Conservation (phyloP, 2,797 vertebrate genomes). For the Iguana delicatissima region DNA sequence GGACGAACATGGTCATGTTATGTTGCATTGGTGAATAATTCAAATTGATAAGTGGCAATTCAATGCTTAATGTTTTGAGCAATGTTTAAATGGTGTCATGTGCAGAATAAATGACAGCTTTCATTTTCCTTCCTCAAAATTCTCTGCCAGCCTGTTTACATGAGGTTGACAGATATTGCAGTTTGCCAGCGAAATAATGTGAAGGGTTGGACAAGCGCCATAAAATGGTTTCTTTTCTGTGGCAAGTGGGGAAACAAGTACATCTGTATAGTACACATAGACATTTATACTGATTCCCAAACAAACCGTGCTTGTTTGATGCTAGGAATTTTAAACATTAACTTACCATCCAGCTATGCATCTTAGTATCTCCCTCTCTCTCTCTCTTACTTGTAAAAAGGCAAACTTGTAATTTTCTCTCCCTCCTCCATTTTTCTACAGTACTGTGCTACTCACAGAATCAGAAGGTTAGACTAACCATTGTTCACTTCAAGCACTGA, state of each 20-base stretch:
- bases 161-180: constrained; percentile 75
- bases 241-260: constrained; percentile 70
- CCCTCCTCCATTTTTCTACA: neutral
- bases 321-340: constrained; percentile 42
- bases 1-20: constrained; percentile 56
- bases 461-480: neutral
- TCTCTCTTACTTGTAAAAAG: neutral
- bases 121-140: constrained; percentile 74
- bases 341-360: constrained; percentile 11
- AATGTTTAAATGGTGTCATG: constrained; percentile 71
- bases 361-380: neutral
- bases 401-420: neutral
- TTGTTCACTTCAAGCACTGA: neutral
- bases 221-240: constrained; percentile 68
- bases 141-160: constrained; percentile 65
- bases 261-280: constrained; percentile 57
- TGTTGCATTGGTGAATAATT: constrained; percentile 67
- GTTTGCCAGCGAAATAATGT: constrained; percentile 75
- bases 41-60: constrained; percentile 73
- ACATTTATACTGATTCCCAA: constrained; percentile 68
- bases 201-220: constrained; percentile 69
- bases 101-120: constrained; percentile 75
- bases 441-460: neutral
- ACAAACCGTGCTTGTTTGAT: constrained; percentile 62
- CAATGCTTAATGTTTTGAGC: constrained; percentile 68